Evolutionary conservation across 37 sponge, comb jelly and placozoan genomes (phyloP).

Genomic region (Tethya wilhelma): DNA sequence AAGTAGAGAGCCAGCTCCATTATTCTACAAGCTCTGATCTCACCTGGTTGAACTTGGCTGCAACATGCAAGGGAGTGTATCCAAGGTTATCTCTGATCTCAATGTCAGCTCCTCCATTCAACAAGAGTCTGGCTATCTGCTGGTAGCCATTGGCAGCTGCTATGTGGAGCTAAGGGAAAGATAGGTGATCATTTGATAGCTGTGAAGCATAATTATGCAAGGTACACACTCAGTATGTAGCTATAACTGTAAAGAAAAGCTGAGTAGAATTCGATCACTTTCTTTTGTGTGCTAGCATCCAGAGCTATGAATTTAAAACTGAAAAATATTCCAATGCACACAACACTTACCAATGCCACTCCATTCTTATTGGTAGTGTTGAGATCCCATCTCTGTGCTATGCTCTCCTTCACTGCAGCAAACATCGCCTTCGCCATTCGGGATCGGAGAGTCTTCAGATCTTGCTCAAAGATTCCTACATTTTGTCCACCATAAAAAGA

Average conservation of each 20-base stretch:
- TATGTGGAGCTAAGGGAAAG: conserved; percentile 86
- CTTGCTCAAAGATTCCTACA: conserved; percentile 40
- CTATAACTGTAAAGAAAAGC: no score
- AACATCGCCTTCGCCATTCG: conserved; percentile 58
- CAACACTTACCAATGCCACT: conserved; percentile 70
- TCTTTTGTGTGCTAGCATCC: no score
- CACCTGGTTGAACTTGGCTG: conserved; percentile 85
- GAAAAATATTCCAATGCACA: no score
- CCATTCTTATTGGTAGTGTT: conserved; percentile 49
- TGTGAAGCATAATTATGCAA: no score
- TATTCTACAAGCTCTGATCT: no score
- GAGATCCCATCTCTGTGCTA: conserved; percentile 26
- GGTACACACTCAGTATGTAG: no score
- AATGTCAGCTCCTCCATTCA: conserved; percentile 55
- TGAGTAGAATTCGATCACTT: no score
- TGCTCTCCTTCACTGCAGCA: conserved; percentile 33
- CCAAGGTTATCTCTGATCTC: conserved; percentile 69
- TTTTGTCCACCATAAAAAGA: not conserved
- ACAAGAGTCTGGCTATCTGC: conserved; percentile 53
- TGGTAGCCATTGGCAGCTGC: conserved; percentile 86
- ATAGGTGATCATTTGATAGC: no score
- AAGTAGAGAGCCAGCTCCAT: no score
- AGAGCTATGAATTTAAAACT: no score
- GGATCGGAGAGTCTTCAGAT: conserved; percentile 53
- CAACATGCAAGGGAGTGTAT: conserved; percentile 77